Conservation (phyloP, 2,888 invertebrate species). For the Euproctis similis region DNA sequence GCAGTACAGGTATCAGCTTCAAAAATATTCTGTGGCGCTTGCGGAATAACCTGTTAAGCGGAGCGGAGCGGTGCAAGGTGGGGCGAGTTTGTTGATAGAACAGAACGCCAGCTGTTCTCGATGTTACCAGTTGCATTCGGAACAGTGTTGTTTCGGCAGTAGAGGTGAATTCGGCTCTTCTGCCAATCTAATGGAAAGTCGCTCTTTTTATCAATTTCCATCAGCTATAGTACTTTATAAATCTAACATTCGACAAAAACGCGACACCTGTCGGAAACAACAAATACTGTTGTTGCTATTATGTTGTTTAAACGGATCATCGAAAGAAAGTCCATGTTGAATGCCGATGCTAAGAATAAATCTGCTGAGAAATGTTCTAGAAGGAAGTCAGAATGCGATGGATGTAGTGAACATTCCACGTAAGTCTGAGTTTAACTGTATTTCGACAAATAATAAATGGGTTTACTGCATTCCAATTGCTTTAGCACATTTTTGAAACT, state of each 20-base stretch:
- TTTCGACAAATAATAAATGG: no score
- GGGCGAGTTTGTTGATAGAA: slow-evolving; percentile 35
- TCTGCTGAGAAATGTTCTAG: slow-evolving; percentile 63
- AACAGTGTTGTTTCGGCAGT: slow-evolving; percentile 57
- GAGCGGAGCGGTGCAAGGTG: slow-evolving; percentile 10
- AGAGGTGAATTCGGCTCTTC: slow-evolving; percentile 58
- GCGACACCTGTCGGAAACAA: slow-evolving; percentile 66
- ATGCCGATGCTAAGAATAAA: slow-evolving; percentile 47
- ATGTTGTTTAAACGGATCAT: slow-evolving; percentile 76
- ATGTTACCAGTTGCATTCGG: slow-evolving; percentile 9
- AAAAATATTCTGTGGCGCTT: slow-evolving; percentile 41
- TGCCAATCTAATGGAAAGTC: slow-evolving; percentile 74
- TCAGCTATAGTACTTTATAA: slow-evolving; percentile 55
- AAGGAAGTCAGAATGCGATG: slow-evolving; percentile 66
- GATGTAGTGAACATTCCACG: slow-evolving; percentile 65
- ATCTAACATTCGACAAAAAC: slow-evolving; percentile 64
- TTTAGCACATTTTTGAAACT: no score
- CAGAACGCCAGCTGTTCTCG: slow-evolving; percentile 24
- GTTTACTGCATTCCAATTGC: no score
- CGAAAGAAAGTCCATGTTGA: slow-evolving; percentile 75
- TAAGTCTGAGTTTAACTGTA: slow-evolving; percentile 38
- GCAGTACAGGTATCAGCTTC: no score
- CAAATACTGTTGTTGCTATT: slow-evolving; percentile 67
- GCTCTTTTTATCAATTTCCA: slow-evolving; percentile 54
- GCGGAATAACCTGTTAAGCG: slow-evolving; percentile 21